Evolutionary conservation across 2,113 vertebrate genomes (phyloP).

Genomic region (Tor tambroides): DNA sequence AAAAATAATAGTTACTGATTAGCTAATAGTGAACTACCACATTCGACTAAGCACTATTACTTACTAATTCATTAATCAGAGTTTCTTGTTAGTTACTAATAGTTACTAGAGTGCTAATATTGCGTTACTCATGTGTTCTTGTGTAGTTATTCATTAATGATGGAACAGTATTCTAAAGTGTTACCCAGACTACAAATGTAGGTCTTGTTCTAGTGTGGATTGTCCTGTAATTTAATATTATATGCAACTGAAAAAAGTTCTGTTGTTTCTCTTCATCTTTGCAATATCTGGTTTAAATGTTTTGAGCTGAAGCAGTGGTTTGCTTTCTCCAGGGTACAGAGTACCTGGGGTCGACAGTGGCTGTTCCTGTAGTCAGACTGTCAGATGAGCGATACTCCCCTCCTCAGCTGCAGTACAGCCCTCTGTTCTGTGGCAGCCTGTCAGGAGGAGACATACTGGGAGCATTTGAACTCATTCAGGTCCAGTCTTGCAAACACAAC

Average conservation of each 20-base stretch:
- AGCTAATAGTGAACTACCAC: no score
- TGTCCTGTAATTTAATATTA: background rate
- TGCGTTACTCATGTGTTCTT: no score
- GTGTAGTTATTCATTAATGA: no score
- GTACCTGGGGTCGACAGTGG: slow-evolving; percentile 90
- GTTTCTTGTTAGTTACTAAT: no score
- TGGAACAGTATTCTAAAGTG: no score
- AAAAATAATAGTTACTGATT: no score
- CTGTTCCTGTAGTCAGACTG: slow-evolving; percentile 80
- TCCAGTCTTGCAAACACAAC: slow-evolving; percentile 54
- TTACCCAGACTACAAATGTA: no score
- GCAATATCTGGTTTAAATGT: background rate
- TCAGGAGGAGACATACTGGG: slow-evolving; percentile 94
- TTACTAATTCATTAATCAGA: no score
- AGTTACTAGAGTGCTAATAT: no score
- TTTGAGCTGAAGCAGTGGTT: background rate
- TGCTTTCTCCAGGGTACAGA: slow-evolving; percentile 84
- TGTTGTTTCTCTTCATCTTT: background rate
- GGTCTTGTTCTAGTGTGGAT: background rate
- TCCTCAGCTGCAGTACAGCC: slow-evolving; percentile 85
- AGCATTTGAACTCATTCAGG: slow-evolving; percentile 93
- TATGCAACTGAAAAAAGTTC: background rate
- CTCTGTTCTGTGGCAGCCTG: slow-evolving; percentile 84
- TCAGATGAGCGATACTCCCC: slow-evolving; percentile 78
- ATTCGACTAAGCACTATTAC: no score